Percentiles rank a stretch among this genome's conserved stretches.
These are phyloP conservation scores for Zosterops lateralis DNA, from an alignment of 2,113 vertebrate genomes.

Conservation along the genomic window DNA sequence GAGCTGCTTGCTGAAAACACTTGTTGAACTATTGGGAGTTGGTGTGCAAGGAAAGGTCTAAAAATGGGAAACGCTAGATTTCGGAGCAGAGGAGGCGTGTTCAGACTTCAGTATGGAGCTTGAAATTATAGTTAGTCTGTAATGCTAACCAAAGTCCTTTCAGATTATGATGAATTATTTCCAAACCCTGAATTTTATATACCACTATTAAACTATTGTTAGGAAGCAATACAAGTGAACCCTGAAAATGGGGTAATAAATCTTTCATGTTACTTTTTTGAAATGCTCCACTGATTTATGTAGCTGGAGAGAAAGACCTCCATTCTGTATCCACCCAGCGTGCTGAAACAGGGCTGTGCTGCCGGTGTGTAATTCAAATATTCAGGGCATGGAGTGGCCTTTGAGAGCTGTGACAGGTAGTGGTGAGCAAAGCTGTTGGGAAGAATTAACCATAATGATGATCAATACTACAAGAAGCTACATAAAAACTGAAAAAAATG, in stretches of 20 bases:
- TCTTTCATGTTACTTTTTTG: background rate
- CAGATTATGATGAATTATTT: background rate
- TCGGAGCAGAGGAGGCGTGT: background rate
- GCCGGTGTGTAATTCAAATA: background rate
- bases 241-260: background rate
- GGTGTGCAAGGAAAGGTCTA: background rate
- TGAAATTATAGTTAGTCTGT: background rate
- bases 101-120: background rate
- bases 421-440: background rate
- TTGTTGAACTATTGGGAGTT: fast-evolving
- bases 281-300: background rate
- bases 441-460: background rate
- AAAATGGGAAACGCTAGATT: background rate
- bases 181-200: background rate
- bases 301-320: background rate
- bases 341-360: background rate
- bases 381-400: background rate
- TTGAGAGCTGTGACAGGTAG: background rate
- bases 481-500: too few species aligned
- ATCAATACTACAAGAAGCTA: background rate
- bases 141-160: background rate
- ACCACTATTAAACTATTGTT: background rate
- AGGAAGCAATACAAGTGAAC: background rate
- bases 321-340: background rate
- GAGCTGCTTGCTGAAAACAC: background rate